Percentiles rank a stretch among this genome's conserved stretches.
These are phyloP conservation scores for Mugil cephalus DNA, from an alignment of 2,113 vertebrate genomes.

Conservation along the genomic window DNA sequence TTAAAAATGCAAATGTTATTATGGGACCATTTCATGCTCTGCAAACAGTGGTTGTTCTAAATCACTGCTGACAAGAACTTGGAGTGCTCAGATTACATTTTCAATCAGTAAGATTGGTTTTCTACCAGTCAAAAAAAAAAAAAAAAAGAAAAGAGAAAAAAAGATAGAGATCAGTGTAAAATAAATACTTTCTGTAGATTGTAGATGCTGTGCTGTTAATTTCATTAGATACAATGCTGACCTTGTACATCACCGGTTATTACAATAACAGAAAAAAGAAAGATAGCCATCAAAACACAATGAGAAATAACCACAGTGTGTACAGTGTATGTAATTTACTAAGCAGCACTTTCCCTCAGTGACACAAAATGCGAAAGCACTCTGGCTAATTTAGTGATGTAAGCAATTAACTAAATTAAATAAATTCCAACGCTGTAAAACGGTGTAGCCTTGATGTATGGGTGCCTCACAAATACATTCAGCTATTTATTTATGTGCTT, in stretches of 20 bases:
- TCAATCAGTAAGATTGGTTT: constrained; percentile 18
- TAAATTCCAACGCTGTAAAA: constrained; percentile 1
- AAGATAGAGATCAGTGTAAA: not conserved
- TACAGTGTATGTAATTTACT: constrained; percentile 38
- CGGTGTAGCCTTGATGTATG: not conserved
- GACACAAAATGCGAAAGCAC: constrained; percentile 24
- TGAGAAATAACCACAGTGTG: not conserved
- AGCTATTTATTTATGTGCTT: not conserved
- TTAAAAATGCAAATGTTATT: constrained; percentile 39
- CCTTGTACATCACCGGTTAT: not conserved
- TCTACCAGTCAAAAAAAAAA: not conserved
- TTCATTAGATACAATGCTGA: not conserved
- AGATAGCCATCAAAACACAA: not conserved
- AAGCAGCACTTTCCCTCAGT: constrained; percentile 30
- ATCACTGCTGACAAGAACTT: constrained; percentile 32
- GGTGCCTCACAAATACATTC: not conserved
- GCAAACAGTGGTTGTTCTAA: constrained; percentile 28
- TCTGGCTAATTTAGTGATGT: constrained; percentile 30
- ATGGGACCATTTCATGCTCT: constrained; percentile 36
- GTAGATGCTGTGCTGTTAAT: not conserved
- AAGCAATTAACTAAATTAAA: constrained; percentile 14
- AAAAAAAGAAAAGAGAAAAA: not conserved
- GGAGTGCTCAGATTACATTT: not conserved
- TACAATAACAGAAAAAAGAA: not conserved
- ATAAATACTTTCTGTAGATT: constrained; percentile 21